Conservation (phyloP, 2,797 vertebrate species). For the Moxostoma hubbsi region DNA sequence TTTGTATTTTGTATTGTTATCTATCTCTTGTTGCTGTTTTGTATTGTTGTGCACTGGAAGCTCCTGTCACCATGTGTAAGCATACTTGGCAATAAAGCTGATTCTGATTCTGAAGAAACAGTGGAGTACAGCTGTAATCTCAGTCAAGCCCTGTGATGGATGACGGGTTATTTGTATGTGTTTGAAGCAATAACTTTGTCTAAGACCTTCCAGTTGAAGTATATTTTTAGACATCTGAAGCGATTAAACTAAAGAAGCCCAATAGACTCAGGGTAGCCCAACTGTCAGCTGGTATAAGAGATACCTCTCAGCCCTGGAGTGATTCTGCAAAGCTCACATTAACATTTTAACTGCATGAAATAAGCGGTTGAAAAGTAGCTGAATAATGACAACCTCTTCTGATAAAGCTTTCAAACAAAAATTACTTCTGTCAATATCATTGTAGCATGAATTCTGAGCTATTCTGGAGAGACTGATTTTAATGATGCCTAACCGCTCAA, state of each 20-base stretch:
- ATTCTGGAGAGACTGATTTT: background rate
- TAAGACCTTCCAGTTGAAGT: background rate
- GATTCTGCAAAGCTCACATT: background rate
- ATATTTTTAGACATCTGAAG: slow-evolving; percentile 35
- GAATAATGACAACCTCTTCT: background rate
- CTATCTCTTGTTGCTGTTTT: no score
- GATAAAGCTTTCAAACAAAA: background rate
- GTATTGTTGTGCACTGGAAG: no score
- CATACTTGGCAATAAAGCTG: no score
- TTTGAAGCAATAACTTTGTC: slow-evolving; percentile 29
- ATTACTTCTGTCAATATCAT: background rate
- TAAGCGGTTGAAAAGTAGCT: background rate
- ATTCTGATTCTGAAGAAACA: background rate
- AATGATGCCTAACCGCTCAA: background rate
- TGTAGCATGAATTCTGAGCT: background rate
- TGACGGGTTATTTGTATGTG: slow-evolving; percentile 5
- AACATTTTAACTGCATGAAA: slow-evolving; percentile 31
- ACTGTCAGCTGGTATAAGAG: slow-evolving; percentile 19
- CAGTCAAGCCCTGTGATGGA: slow-evolving; percentile 15
- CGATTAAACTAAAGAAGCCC: background rate
- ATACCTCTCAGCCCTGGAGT: background rate
- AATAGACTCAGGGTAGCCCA: background rate
- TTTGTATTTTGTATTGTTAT: no score
- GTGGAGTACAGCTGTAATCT: slow-evolving; percentile 11
- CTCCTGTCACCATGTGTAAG: no score